These are phyloP conservation scores for Mycalesis mineus DNA, from an alignment of 2,888 invertebrate genomes.

Conservation along the genomic window DNA sequence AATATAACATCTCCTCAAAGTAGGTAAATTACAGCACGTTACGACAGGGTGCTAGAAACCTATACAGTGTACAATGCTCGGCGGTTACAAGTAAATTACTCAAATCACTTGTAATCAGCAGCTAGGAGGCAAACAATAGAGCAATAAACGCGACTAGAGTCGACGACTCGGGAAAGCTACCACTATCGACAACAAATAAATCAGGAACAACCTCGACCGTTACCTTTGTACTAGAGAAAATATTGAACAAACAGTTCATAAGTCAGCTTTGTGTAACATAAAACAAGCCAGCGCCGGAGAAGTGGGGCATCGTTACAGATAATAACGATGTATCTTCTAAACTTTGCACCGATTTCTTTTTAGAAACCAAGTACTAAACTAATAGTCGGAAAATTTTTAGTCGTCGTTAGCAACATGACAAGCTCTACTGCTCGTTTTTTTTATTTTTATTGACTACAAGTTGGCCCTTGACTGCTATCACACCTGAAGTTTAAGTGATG, in stretches of 20 bases:
- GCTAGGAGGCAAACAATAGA: slow-evolving; percentile 68
- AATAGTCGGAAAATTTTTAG: background rate
- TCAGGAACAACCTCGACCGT: slow-evolving; percentile 57
- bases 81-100: slow-evolving; percentile 64
- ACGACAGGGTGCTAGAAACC: slow-evolving; percentile 48
- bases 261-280: slow-evolving; percentile 49
- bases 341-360: slow-evolving; percentile 49
- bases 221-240: slow-evolving; percentile 34
- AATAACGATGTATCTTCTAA: slow-evolving; percentile 44
- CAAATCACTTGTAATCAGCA: slow-evolving; percentile 45
- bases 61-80: slow-evolving; percentile 42
- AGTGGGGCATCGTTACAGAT: slow-evolving; percentile 34
- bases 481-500: no score
- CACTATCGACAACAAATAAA: slow-evolving; percentile 69
- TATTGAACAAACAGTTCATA: slow-evolving; percentile 44
- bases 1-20: slow-evolving; percentile 20
- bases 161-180: slow-evolving; percentile 60
- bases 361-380: slow-evolving; percentile 31
- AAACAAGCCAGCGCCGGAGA: slow-evolving; percentile 36
- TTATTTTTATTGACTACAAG: no score
- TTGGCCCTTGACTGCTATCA: no score
- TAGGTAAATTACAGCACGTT: slow-evolving; percentile 52
- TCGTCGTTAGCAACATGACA: background rate
- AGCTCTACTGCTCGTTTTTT: no score
- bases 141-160: slow-evolving; percentile 63